phyloP scores from a whole-genome alignment of 2,888 invertebrate species.

The Hybos culiciformis region DNA sequence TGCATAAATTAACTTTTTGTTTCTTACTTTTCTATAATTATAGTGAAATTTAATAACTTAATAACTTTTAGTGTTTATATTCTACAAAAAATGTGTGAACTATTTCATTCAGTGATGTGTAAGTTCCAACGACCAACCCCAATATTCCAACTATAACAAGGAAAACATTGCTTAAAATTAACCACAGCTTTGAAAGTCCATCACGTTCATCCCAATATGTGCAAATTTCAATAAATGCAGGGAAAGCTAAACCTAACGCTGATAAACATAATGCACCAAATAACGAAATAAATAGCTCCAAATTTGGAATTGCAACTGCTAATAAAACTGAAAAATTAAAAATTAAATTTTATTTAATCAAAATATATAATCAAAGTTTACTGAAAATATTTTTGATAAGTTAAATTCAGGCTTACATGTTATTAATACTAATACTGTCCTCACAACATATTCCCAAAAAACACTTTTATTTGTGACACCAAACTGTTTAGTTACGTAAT shows the following conservation, averaged over 20 bases:
- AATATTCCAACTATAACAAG: conserved; percentile 51
- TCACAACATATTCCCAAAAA: conserved; percentile 39
- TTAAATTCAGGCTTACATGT: conserved; percentile 41
- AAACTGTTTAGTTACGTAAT: conserved; percentile 29
- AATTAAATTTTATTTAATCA: neutral
- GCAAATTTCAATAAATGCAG: conserved; percentile 74
- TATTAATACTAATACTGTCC: conserved; percentile 40
- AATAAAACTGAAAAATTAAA: conserved; percentile 52
- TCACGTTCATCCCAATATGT: conserved; percentile 60
- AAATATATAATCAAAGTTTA: neutral
- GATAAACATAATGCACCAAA: conserved; percentile 85
- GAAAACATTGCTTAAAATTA: conserved; percentile 46
- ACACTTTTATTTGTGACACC: conserved; percentile 26
- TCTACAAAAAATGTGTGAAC: conserved; percentile 41
- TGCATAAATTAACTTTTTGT: no score
- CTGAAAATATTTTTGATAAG: neutral
- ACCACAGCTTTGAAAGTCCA: conserved; percentile 41
- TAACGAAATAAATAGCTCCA: conserved; percentile 66
- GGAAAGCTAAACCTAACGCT: conserved; percentile 77
- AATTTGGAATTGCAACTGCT: conserved; percentile 72
- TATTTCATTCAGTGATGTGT: conserved; percentile 51
- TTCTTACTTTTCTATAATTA: no score
- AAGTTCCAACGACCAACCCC: conserved; percentile 56
- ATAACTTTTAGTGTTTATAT: neutral
- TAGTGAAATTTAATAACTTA: no score